These are phyloP conservation scores for Urophycis tenuis DNA, from an alignment of 2,797 vertebrate species.

Conservation along the genomic window DNA sequence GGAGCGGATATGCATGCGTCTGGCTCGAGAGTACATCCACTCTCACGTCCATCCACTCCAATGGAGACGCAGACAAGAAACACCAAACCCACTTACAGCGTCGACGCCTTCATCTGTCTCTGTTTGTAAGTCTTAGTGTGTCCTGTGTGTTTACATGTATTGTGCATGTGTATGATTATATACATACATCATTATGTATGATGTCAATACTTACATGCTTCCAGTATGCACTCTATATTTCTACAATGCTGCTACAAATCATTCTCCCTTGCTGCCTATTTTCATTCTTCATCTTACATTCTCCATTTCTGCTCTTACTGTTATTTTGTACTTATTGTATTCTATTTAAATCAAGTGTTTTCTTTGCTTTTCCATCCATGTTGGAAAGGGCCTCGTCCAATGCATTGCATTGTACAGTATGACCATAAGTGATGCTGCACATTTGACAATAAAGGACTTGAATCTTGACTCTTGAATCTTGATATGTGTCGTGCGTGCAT, in stretches of 20 bases:
- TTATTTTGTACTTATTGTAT: too few relatives aligned
- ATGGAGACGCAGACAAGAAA: background rate
- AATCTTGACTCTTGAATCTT: too few relatives aligned
- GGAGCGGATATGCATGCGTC: background rate
- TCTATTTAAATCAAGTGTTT: too few relatives aligned
- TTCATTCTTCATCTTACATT: too few relatives aligned
- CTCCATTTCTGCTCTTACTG: background rate
- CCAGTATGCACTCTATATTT: background rate
- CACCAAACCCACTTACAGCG: background rate
- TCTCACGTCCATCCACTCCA: background rate
- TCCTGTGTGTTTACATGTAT: background rate
- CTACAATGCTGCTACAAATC: too few relatives aligned
- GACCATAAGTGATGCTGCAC: too few relatives aligned
- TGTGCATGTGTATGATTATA: conserved; percentile 19
- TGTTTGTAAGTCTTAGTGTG: background rate
- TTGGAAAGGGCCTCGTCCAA: too few relatives aligned
- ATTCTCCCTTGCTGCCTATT: too few relatives aligned
- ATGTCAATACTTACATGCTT: too few relatives aligned
- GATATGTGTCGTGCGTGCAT: background rate
- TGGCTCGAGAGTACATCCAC: background rate
- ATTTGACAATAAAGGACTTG: too few relatives aligned
- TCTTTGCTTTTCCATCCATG: background rate
- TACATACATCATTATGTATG: too few relatives aligned
- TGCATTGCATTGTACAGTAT: too few relatives aligned
- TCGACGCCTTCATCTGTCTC: background rate